These are phyloP conservation scores for Rattus norvegicus DNA, from an alignment of 2,113 vertebrate genomes.

Conservation along the genomic window DNA sequence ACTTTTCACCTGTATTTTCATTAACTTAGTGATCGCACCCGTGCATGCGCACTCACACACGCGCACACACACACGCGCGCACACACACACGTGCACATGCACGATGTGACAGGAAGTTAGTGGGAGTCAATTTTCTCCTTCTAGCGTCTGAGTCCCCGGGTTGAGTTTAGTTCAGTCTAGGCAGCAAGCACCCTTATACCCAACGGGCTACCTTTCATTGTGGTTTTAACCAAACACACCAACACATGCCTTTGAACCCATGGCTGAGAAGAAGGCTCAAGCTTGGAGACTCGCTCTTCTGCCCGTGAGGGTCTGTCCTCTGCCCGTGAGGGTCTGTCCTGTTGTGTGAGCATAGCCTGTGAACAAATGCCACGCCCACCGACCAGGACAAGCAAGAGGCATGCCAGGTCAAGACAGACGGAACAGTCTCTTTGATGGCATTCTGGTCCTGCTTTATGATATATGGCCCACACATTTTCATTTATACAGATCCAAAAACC, in stretches of 20 bases:
- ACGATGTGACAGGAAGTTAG: background rate
- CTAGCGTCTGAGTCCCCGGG: background rate
- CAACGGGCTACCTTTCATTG: background rate
- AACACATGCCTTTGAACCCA: background rate
- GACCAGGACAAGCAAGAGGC: background rate
- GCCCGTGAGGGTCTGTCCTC: too few relatives aligned
- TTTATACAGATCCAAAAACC: background rate
- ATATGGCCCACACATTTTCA: background rate
- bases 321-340: background rate
- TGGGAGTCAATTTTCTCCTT: background rate
- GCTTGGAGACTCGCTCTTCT: background rate
- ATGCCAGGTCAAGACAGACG: background rate
- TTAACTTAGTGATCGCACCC: too few relatives aligned
- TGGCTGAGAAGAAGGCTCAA: background rate
- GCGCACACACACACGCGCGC: too few relatives aligned
- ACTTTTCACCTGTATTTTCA: background rate
- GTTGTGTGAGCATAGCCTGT: background rate
- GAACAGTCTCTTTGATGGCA: background rate
- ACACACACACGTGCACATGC: too few relatives aligned
- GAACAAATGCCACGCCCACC: too few relatives aligned
- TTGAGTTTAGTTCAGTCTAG: background rate
- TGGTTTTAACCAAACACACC: background rate
- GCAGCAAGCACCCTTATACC: background rate
- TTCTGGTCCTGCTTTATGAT: background rate
- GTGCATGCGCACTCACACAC: too few relatives aligned